Evolutionary conservation across 1,140 invertebrate species (phyloP).

Genomic region (Brachionus koreanus): DNA sequence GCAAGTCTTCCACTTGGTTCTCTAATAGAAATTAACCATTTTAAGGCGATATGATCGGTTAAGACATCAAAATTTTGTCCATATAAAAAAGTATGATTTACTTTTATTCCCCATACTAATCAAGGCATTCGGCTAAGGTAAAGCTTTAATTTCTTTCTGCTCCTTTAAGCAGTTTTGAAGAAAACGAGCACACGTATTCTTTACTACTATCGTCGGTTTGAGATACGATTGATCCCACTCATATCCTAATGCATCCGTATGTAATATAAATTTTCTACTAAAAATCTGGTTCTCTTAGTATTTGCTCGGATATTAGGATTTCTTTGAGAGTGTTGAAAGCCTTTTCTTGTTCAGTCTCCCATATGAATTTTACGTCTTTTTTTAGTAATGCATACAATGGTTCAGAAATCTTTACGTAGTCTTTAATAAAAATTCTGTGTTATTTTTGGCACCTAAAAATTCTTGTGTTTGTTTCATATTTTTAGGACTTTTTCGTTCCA

Average conservation of each 20-base stretch:
- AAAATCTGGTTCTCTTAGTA: conserved; percentile 40
- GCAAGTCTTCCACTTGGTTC: conserved; percentile 55
- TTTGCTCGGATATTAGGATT: neutral
- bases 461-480: neutral
- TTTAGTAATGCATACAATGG: neutral
- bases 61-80: conserved; percentile 19
- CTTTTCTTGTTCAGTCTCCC: neutral
- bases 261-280: neutral
- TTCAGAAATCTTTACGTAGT: conserved; percentile 30
- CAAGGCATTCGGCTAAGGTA: neutral
- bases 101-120: conserved; percentile 5
- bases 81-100: conserved; percentile 17
- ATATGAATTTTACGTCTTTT: neutral
- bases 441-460: conserved; percentile 21
- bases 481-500: neutral
- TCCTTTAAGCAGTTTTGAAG: neutral
- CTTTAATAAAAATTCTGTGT: conserved; percentile 44
- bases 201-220: neutral
- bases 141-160: conserved; percentile 8
- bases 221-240: neutral
- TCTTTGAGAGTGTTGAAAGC: neutral
- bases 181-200: neutral
- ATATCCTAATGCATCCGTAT: conserved; percentile 23
- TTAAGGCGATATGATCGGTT: conserved; percentile 45
- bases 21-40: conserved; percentile 49